phyloP scores from a whole-genome alignment of 2,797 vertebrate species.

The Myotis daubentonii region DNA sequence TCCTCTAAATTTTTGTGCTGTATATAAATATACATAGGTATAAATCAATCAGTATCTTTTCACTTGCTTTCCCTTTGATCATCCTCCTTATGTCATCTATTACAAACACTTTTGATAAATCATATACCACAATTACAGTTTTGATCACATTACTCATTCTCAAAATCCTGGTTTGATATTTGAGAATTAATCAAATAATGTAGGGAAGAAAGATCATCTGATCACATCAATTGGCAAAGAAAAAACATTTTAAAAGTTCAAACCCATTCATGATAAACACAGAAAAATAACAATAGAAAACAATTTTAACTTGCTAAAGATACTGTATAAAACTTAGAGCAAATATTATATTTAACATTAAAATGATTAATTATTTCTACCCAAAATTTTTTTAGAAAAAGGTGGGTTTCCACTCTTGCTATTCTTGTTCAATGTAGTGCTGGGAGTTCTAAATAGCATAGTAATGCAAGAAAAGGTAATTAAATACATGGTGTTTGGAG shows the following conservation, averaged over 20 bases:
- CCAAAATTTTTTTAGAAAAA: neutral
- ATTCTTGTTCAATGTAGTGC: neutral
- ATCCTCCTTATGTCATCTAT: neutral
- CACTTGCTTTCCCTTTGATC: neutral
- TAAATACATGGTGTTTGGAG: neutral
- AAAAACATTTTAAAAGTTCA: neutral
- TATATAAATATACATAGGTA: neutral
- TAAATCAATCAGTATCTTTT: neutral
- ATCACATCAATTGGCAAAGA: neutral
- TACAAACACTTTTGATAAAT: neutral
- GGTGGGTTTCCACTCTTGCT: neutral
- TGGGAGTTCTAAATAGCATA: neutral
- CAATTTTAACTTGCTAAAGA: neutral
- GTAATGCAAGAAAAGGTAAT: neutral
- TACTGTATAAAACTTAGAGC: neutral
- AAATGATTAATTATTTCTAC: neutral
- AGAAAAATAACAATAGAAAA: neutral
- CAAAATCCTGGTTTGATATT: neutral
- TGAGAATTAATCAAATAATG: neutral
- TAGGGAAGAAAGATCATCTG: neutral
- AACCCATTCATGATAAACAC: neutral
- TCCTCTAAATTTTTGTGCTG: neutral
- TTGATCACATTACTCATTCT: neutral
- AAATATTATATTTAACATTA: neutral
- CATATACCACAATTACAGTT: neutral